Base-by-base conservation (phyloP, 2,888 invertebrate genomes). In the Physocephala rufipes region DNA sequence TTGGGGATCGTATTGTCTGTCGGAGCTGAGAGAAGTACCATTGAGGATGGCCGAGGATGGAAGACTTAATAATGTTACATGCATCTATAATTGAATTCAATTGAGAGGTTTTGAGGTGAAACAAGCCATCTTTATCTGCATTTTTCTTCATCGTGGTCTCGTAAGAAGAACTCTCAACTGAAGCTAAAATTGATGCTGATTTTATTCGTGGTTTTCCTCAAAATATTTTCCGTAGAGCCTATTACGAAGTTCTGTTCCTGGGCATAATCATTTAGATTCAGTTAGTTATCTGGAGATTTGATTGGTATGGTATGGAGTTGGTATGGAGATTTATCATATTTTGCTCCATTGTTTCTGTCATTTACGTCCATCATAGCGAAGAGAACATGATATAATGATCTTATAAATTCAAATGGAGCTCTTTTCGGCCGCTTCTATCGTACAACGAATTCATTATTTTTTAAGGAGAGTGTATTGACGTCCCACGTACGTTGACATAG, bases 141-240 rank as follows among this genome's bases (percentile, higher is more conserved):
- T n/a, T n/a, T n/a, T n/a, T n/a, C n/a, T n/a, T n/a, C n/a, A n/a
- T n/a, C n/a, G n/a, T n/a, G n/a, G n/a, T n/a, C n/a, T n/a, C n/a
- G n/a, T n/a, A n/a, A n/a, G n/a, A n/a, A n/a, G n/a, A n/a, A n/a
- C n/a, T n/a, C n/a, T n/a, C n/a, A n/a, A n/a, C n/a, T n/a, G n/a
- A n/a, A n/a, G n/a, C n/a, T n/a, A n/a, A n/a, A n/a, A n/a, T n/a
- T n/a, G n/a, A n/a, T n/a, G n/a, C n/a, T n/a, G n/a, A n/a, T n/a
- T n/a, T n/a, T n/a, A n/a, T 71, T 63, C n/a, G 71, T 68, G 1
- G 67, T 70, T 61, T 61, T 73, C 62, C 58, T 69, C 21, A 72
- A 47, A n/a, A 72, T 55, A 53, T 72, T 72, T 24, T 47, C 19
- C 15, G 67, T 63, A 24, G 66, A 53, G 43, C 67, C 59, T 16